Evolutionary conservation across 2,113 vertebrate species (phyloP), one percentile per base, ranked within the genome.

Genomic region (Malurus alboscapulatus): DNA sequence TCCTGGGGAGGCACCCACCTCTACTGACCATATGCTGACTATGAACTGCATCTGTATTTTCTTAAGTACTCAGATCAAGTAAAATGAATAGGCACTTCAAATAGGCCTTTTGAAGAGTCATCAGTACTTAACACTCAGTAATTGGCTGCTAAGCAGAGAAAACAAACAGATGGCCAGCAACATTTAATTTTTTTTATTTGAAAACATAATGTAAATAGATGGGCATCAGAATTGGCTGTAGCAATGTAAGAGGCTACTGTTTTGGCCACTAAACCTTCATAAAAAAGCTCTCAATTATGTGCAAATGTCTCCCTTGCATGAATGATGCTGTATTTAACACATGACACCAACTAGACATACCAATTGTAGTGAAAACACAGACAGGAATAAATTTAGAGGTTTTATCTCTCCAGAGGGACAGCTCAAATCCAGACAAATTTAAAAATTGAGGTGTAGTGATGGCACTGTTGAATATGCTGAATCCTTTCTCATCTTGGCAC

Each of bases 21-120:
- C 9, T n/a, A 15, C 5, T 0, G 2, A 48, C 65, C 57, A 10
- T 11, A 57, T 0, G 2, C 45, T 69, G 36, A 81, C 13, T 59
- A 1, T 50, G 57, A 79, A 83, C 17, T 44, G 45, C 12, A 59
- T 34, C 19, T 47, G 13, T 16, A 57, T 32, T 69, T 55, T 54
- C 38, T 54, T 14, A 77, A 92, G 26, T 14, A 79, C 16, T 7
- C 36, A 29, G 51, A 72, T 36, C n/a, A 79, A 13, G 17, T 45
- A 75, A 19, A 38, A 59, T 1, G 7, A 80, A 54, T 1, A 67
- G 13, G 27, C n/a, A 48, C 71, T 58, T 80, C 55, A 87, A 77
- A 77, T 0, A 40, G 3, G 25, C 16, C 8, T 73, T 80, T 4
- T 57, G 14, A 69, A 87, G 27, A 53, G 36, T 62, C 26, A 74